Percentiles rank a stretch among this genome's conserved stretches.
These are phyloP conservation scores for Stegodyphus mimosarum DNA, from an alignment of 1,140 invertebrate genomes.

Conservation along the genomic window DNA sequence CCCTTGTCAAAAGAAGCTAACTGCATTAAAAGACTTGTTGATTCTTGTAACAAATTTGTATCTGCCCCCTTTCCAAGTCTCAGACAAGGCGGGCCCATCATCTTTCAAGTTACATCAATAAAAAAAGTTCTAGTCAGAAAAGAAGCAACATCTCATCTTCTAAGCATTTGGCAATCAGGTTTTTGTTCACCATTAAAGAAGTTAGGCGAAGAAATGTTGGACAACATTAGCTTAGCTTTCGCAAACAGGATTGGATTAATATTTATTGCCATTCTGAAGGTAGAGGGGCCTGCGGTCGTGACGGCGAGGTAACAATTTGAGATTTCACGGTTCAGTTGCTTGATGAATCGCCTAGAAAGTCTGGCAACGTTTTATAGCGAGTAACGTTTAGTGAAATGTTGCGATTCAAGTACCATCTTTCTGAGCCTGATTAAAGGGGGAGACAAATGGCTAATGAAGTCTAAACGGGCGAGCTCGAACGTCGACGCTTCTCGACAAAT, in stretches of 20 bases:
- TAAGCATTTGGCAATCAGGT: slow-evolving; percentile 32
- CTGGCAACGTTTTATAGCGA: not conserved
- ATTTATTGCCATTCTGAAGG: slow-evolving; percentile 32
- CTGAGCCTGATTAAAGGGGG: not conserved
- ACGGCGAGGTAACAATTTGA: slow-evolving; percentile 29
- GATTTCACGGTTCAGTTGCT: slow-evolving; percentile 29
- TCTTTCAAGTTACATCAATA: slow-evolving; percentile 33
- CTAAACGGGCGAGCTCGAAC: not conserved
- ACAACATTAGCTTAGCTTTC: slow-evolving; percentile 48
- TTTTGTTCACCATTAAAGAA: slow-evolving; percentile 36
- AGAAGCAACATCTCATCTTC: slow-evolving; percentile 18
- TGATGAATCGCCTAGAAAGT: slow-evolving; percentile 19
- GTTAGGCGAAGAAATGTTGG: slow-evolving; percentile 40
- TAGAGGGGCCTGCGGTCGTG: not conserved
- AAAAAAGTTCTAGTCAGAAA: slow-evolving; percentile 15
- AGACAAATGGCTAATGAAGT: not conserved
- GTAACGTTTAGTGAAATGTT: slow-evolving; percentile 6
- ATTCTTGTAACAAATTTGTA: slow-evolving; percentile 8
- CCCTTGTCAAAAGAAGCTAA: not conserved
- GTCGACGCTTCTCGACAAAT: not conserved
- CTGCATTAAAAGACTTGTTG: not conserved
- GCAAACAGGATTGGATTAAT: slow-evolving; percentile 51
- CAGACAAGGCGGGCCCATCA: slow-evolving; percentile 40
- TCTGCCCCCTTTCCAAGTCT: not conserved
- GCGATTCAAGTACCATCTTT: not conserved